Conservation (phyloP, 2,797 vertebrate species). For the Pyrocephalus nanus region DNA sequence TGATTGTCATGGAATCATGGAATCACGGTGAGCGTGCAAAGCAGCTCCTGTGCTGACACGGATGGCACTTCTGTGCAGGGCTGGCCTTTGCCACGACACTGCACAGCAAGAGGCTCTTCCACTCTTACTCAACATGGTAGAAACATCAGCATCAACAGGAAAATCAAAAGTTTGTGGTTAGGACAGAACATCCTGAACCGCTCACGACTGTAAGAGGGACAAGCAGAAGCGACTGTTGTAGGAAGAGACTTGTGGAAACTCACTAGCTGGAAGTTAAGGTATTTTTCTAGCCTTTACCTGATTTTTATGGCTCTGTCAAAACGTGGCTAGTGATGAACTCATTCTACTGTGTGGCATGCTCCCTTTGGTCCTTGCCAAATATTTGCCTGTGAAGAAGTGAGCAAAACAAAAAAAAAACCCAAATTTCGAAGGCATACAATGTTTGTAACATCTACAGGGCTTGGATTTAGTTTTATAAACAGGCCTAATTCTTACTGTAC, state of each 20-base stretch:
- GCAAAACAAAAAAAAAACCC: background rate
- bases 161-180: background rate
- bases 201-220: background rate
- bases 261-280: background rate
- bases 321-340: background rate
- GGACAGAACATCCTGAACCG: background rate
- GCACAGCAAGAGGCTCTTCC: background rate
- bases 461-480: constrained; percentile 10
- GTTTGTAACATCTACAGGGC: constrained; percentile 23
- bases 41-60: background rate
- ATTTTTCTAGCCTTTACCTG: background rate
- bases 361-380: background rate
- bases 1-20: background rate
- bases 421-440: background rate
- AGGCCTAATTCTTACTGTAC: constrained; percentile 34
- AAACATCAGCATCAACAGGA: background rate
- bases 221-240: background rate
- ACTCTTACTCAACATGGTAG: background rate
- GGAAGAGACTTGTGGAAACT: background rate
- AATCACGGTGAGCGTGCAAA: background rate
- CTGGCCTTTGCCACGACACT: background rate
- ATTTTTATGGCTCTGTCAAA: background rate
- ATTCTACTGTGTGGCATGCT: background rate
- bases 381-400: constrained; percentile 42
- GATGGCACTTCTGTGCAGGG: background rate